Base-by-base conservation (phyloP, 2,797 vertebrate species). In the Menidia menidia region DNA sequence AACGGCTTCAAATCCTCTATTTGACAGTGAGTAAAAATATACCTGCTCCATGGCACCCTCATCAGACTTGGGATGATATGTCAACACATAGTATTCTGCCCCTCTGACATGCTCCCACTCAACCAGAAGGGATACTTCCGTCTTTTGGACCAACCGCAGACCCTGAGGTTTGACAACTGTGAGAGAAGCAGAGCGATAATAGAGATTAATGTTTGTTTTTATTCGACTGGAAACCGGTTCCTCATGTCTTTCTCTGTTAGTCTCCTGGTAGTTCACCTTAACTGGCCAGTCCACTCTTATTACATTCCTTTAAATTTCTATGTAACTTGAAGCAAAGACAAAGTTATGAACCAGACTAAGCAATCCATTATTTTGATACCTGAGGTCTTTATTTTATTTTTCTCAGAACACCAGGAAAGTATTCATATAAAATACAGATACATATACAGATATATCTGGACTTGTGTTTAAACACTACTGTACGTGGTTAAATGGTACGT, bases 51-150 rank as follows among this genome's bases (percentile, higher is more conserved):
- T 70, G 2, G 80, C 57, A 2, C 52, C 73, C 67, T 94, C 81
- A 8, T 89, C 70, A 2, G 87, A 91, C 81, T 93, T 78, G 0
- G 94, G 95, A 72, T 96, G 91, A 88, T 95, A 95, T 63, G 87
- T 95, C 69, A 98, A 81, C 59, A 96, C 59, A 66, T 97, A 96
- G 87, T 96, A 90, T 71, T 97, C 93, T 30, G 94, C 94, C 35
- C 94, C 90, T 4, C 31, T 71, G 64, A 94, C 80, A 0, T 87
- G 86, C 73, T 95, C 93, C 96, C 96, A 98, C 73, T 94, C 91
- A 55, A 97, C 93, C 82, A 93, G 78, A 68, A 97, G 85, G 16
- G 96, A 96, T 14, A 89, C 82, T 55, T 96, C 96, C 0, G 94
- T 95, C 78, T 91, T 86, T 65, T 73, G 89, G 78, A 97, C 85